Base-by-base conservation (phyloP, 2,113 vertebrate species). In the Vombatus ursinus region DNA sequence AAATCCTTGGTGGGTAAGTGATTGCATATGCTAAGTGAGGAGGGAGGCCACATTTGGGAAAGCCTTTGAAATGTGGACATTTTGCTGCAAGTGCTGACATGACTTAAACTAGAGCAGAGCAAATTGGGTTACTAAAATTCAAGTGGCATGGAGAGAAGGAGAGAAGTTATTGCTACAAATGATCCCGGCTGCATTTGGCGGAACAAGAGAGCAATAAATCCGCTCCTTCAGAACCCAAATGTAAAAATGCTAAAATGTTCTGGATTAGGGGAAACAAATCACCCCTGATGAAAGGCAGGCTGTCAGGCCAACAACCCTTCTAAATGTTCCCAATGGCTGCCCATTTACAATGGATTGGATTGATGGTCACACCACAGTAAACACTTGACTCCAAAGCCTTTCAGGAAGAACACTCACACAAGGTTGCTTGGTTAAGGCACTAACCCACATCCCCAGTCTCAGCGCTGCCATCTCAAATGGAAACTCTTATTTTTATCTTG, bases 331-430 rank as follows among this genome's bases (percentile, higher is more conserved):
- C 28, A 0, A 0, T 0, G 25, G 94, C 52, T 94, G 91, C 54
- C 77, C 50, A 1, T 0, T 3, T 77, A n/a, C 92, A 50, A 0
- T 0, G 92, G 50, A 91, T 52, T 47, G 94, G 28, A 0, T 26
- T 47, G 52, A 51, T 50, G 91, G 89, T 93, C 91, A 91, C 50
- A 89, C 95, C 37, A 44, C 53, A 93, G 31, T 47, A 48, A 7
- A 0, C 3, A 19, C 3, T 25, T 2, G 0, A 1, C 90, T 84
- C 8, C 9, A 0, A 31, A 49, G 19, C 25, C 47, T 84, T 54
- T n/a, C 92, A 8, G 24, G 57, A 93, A 48, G 48, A 50, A 94
- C 22, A 0, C 0, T 3, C 16, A 5, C 0, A 0, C 0, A 31
- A 96, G 44, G 12, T 0, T 54, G 26, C 52, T 91, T 96, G 51